Base-by-base conservation (phyloP, 2,113 vertebrate species). In the Serranochromis macrocephalus region DNA sequence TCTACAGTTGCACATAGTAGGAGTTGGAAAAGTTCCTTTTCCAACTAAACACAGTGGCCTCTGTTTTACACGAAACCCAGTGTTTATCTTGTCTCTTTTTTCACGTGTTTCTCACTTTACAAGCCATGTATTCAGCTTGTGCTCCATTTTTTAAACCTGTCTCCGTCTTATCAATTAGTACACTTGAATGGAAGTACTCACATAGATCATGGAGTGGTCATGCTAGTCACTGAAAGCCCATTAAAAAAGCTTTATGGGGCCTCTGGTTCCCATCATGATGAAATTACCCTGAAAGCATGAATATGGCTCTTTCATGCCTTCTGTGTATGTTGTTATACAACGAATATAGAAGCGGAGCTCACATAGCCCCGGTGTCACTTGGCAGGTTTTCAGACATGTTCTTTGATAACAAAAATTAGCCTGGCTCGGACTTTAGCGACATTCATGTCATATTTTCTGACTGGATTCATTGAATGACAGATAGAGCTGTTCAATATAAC, bases 251-350 rank as follows among this genome's bases (percentile, higher is more conserved):
- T 91, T 93, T 90, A 89, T 71, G 71, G 49, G 82, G 68, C 68
- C 88, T 90, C 57, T 84, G 84, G 88, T 91, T 86, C 78, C 63
- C 86, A 85, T 87, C 82, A 89, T 92, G 80, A 90, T 85, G 53
- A 87, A 88, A 86, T 90, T 53, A 88, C 81, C 91, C 61, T 78
- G 40, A 78, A 80, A 93, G 84, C 54, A 91, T 94, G 91, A 96
- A 94, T 95, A 84, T 4, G 3, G 82, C 81, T 91, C 94, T 94
- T 96, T 95, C 93, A 96, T 84, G 89, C 49, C 45, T 83, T 55
- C 79, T 16, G 66, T 80, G 79, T 81, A 83, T 85, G 71, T 79
- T 81, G 80, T 85, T 88, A 83, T 87, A 83, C 31, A 78, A 78
- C 82, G n/a, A 87, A 85, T 92, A 51, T 53, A 80, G 58, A 79